Evolutionary conservation across 1,140 invertebrate species (phyloP).

Genomic region (Hyles euphorbiae): DNA sequence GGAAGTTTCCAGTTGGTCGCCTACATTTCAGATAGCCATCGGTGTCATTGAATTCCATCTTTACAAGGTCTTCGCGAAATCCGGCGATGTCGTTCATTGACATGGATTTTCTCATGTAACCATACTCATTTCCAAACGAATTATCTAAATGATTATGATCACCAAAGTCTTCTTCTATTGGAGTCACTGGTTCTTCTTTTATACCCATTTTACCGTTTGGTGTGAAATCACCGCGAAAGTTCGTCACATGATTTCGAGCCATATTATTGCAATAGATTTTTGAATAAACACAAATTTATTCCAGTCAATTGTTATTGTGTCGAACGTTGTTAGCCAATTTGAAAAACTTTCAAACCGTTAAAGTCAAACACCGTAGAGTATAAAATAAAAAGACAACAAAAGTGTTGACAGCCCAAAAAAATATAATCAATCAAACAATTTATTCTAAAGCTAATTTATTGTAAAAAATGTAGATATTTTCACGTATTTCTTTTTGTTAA

Average conservation of each 20-base stretch:
- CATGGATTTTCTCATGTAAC: conserved; percentile 53
- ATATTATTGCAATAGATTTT: conserved; percentile 25
- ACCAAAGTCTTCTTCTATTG: conserved; percentile 51
- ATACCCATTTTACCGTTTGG: conserved; percentile 41
- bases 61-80: conserved; percentile 42
- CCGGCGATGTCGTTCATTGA: conserved; percentile 59
- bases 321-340: too few relatives aligned
- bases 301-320: too few relatives aligned
- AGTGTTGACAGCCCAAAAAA: too few relatives aligned
- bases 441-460: too few relatives aligned
- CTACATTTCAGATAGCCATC: conserved; percentile 36
- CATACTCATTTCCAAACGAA: conserved; percentile 33
- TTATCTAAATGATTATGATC: conserved; percentile 37
- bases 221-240: conserved; percentile 58
- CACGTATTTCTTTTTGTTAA: too few relatives aligned
- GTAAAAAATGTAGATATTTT: too few relatives aligned
- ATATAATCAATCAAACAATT: too few relatives aligned
- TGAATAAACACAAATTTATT: too few relatives aligned
- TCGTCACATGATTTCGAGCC: conserved; percentile 50
- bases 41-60: conserved; percentile 37
- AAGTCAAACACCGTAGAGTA: too few relatives aligned
- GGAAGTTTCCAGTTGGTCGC: conserved; percentile 25
- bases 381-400: too few relatives aligned
- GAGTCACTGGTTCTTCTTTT: conserved; percentile 56
- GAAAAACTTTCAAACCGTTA: too few relatives aligned